Evolutionary conservation across 2,797 vertebrate species (phyloP).

Genomic region (Scyliorhinus canicula): DNA sequence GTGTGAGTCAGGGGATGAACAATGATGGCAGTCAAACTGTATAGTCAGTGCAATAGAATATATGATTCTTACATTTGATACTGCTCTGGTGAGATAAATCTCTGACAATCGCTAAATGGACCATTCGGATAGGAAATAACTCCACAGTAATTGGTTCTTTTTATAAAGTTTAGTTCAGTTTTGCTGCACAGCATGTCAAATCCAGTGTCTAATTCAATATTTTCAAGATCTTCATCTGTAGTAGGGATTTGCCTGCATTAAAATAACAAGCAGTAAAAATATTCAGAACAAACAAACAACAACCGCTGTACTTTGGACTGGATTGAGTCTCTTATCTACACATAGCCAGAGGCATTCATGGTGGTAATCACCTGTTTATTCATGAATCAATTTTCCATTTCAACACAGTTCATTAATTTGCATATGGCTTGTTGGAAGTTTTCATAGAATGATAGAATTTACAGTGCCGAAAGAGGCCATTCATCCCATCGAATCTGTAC

Average conservation of each 20-base stretch:
- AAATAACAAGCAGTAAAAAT: neutral
- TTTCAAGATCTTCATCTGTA: constrained; percentile 40
- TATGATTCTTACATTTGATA: constrained; percentile 49
- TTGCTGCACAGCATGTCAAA: constrained; percentile 46
- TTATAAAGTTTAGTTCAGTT: constrained; percentile 42
- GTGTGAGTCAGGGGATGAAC: neutral
- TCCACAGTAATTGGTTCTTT: constrained; percentile 43
- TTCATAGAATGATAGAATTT: too few relatives aligned
- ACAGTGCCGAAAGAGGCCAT: too few relatives aligned
- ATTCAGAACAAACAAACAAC: neutral
- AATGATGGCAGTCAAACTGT: neutral
- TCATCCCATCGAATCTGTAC: too few relatives aligned
- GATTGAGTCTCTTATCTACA: neutral
- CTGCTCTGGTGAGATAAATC: constrained; percentile 41
- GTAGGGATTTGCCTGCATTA: constrained; percentile 47
- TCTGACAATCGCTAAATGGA: constrained; percentile 48
- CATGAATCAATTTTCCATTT: neutral
- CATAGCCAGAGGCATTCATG: too few relatives aligned
- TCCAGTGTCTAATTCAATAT: constrained; percentile 46
- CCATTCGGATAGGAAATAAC: constrained; percentile 42
- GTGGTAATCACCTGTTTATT: neutral
- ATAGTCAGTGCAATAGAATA: neutral
- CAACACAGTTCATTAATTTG: neutral
- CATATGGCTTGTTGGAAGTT: neutral
- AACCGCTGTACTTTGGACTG: neutral